Evolutionary conservation across 2,888 invertebrate species (phyloP).

Genomic region (Desoria tigrina): DNA sequence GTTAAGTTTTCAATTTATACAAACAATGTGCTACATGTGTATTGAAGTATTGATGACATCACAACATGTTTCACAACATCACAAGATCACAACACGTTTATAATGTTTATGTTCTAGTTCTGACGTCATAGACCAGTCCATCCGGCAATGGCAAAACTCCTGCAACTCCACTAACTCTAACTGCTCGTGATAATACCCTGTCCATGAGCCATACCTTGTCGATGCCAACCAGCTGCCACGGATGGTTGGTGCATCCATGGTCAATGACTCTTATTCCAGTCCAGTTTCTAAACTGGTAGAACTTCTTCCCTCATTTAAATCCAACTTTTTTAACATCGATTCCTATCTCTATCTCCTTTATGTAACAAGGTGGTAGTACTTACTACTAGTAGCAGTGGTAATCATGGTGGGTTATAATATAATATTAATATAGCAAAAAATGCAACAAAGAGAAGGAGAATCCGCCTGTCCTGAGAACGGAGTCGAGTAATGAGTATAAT

Average conservation of each 20-base stretch:
- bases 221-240: slow-evolving; percentile 10
- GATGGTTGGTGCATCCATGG: slow-evolving; percentile 19
- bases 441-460: slow-evolving; percentile 1
- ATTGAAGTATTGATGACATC: too few species aligned
- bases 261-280: slow-evolving; percentile 24
- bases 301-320: background rate
- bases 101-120: background rate
- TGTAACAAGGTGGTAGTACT: slow-evolving; percentile 4
- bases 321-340: too few species aligned
- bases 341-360: background rate
- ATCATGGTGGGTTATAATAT: background rate
- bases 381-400: background rate
- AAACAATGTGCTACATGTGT: too few species aligned
- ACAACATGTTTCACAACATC: too few species aligned
- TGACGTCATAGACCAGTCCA: slow-evolving; percentile 10
- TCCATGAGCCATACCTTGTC: slow-evolving; percentile 18
- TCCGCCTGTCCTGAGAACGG: background rate
- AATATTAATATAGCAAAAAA: slow-evolving; percentile 1
- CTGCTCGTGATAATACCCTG: slow-evolving; percentile 15
- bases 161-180: background rate
- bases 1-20: too few species aligned
- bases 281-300: slow-evolving; percentile 15
- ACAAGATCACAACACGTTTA: too few species aligned
- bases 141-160: background rate
- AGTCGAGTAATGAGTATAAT: background rate